These are phyloP conservation scores for Triplophysa bombifrons DNA, from an alignment of 2,797 vertebrate species.

Conservation along the genomic window DNA sequence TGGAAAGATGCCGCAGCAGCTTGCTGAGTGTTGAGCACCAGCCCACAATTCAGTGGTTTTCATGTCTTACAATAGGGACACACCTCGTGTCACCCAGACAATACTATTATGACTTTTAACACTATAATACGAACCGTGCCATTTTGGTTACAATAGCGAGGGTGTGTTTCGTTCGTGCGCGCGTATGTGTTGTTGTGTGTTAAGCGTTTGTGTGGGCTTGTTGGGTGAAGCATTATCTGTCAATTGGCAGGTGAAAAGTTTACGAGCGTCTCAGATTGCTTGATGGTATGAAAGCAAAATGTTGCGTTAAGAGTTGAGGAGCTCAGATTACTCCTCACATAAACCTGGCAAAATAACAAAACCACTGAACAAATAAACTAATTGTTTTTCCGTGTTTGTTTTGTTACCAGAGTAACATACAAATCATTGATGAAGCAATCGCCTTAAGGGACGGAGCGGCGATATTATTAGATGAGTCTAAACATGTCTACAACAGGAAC, in stretches of 20 bases:
- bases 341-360: background rate
- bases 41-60: constrained; percentile 37
- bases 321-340: constrained; percentile 5
- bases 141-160: constrained; percentile 39
- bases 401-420: constrained; percentile 22
- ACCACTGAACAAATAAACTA: background rate
- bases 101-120: constrained; percentile 6
- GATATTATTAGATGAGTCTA: constrained; percentile 35
- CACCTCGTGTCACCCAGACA: constrained; percentile 23
- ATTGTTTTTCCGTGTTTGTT: constrained; percentile 20
- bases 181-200: constrained; percentile 44
- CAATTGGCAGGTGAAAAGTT: constrained; percentile 38
- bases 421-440: constrained; percentile 13
- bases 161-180: constrained; percentile 23
- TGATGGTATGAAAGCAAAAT: constrained; percentile 10
- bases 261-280: constrained; percentile 20
- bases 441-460: constrained; percentile 9
- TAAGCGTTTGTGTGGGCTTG: constrained; percentile 63
- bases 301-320: constrained; percentile 2
- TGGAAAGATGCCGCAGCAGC: constrained; percentile 29
- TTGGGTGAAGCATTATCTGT: constrained; percentile 41
- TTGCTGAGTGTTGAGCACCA: constrained; percentile 40
- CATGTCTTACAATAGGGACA: constrained; percentile 32
- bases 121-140: constrained; percentile 37
- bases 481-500: constrained; percentile 24